phyloP scores from a whole-genome alignment of 2,888 invertebrate species.

The Orchestes rusci region DNA sequence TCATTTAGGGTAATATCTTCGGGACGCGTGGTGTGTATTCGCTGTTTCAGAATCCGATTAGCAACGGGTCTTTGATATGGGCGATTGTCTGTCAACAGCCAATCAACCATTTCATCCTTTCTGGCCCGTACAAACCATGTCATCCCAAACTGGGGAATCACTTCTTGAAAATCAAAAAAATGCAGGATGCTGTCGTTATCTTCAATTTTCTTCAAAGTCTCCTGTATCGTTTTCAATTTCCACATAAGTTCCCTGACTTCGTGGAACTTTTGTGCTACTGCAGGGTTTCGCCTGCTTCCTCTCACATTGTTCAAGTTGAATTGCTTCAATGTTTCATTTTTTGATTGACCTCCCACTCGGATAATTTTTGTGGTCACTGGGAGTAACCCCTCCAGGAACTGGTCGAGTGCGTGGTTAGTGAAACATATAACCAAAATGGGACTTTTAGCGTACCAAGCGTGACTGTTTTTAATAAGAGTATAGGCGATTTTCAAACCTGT shows the following conservation, averaged over 20 bases:
- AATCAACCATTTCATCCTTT: conserved; percentile 25
- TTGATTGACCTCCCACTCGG: conserved; percentile 64
- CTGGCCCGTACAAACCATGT: conserved; percentile 40
- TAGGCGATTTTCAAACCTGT: conserved; percentile 64
- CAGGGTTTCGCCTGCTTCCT: not conserved
- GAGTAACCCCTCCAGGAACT: conserved; percentile 64
- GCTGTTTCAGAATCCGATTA: too few species aligned
- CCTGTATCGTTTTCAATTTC: conserved; percentile 7
- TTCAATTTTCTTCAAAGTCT: conserved; percentile 31
- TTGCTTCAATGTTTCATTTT: conserved; percentile 49
- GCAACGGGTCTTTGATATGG: too few species aligned
- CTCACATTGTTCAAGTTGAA: conserved; percentile 46
- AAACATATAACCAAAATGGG: conserved; percentile 62
- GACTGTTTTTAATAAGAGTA: conserved; percentile 54
- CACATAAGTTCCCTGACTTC: conserved; percentile 18
- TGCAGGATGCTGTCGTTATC: conserved; percentile 38
- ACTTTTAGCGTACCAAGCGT: conserved; percentile 41
- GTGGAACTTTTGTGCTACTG: conserved; percentile 15
- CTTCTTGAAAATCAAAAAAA: conserved; percentile 28
- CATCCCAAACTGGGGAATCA: conserved; percentile 30
- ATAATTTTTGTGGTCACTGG: conserved; percentile 53
- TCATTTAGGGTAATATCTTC: not conserved
- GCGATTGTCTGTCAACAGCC: too few species aligned
- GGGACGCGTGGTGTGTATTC: not conserved
- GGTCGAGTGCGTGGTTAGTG: conserved; percentile 47